Base-by-base conservation (phyloP, 2,797 vertebrate species). In the Chromis chromis region DNA sequence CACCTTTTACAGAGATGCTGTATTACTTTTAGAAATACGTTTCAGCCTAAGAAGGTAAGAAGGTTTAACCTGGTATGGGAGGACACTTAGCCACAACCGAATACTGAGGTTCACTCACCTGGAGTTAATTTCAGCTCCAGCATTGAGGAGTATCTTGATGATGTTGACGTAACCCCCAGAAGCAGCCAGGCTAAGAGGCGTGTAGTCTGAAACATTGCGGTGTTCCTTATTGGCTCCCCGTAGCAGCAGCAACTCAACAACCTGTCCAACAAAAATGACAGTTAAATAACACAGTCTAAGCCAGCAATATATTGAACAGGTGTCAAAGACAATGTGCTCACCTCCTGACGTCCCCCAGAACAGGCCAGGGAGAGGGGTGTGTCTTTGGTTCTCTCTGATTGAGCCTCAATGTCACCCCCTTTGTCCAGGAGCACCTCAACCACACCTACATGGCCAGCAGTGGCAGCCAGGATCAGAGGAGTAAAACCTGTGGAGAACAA, bases 321-420 rank as follows among this genome's bases (percentile, higher is more conserved):
- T 21, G 44, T 16, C 4, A 61, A 57, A 55, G 6, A 57, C 1
- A 6, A 19, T 9, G 16, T 0, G 31, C 48, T 78, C 84, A 99
- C 98, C 96, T 99, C 98, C 85, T 99, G 98, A 66, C 98, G 96
- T 70, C 98, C 98, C 68, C 98, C 97, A 4, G 98, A 99, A 90
- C 98, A 99, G 10, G 98, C 98, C 86, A 99, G 84, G 3, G 98
- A 99, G 67, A 99, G 96, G 2, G 98, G 98, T 52, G 98, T 99
- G 92, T 99, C 98, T 96, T 99, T 99, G 88, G 98, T 99, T 94
- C 98, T 96, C 94, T 99, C 98, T 5, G 98, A 99, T 88, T 99
- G 98, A 61, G 98, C 98, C 91, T 99, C 98, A 82, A 99, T 99
- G 79, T 99, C 98, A 25, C 97, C 98, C 74, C 97, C 97, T 95